These are phyloP conservation scores for Rhopalosiphum nymphaeae DNA, from an alignment of 2,888 invertebrate species.

Conservation along the genomic window DNA sequence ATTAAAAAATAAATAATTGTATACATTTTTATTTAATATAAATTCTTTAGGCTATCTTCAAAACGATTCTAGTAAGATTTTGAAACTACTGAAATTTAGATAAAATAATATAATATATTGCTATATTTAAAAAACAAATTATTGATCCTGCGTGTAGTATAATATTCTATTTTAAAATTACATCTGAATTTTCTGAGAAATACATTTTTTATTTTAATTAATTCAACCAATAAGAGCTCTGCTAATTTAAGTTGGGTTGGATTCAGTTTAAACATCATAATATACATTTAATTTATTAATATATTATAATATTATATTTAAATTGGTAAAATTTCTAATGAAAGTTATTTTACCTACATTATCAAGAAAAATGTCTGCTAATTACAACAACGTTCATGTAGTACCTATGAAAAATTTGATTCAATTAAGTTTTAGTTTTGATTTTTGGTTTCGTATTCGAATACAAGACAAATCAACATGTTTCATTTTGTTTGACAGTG, in stretches of 20 bases:
- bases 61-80: neutral
- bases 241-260: neutral
- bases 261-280: neutral
- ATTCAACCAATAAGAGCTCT: neutral
- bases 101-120: neutral
- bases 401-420: neutral
- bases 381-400: neutral
- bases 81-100: neutral
- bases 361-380: neutral
- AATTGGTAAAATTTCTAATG: neutral
- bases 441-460: neutral
- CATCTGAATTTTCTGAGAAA: neutral
- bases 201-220: neutral
- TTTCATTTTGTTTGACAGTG: neutral
- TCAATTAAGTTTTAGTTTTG: neutral
- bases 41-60: neutral
- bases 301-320: neutral
- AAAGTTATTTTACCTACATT: neutral
- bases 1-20: neutral
- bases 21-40: neutral
- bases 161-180: neutral
- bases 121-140: neutral
- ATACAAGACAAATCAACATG: neutral
- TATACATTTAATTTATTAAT: neutral
- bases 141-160: neutral